Base-by-base conservation (phyloP, 1,140 invertebrate genomes). In the Hycleus cichorii region DNA sequence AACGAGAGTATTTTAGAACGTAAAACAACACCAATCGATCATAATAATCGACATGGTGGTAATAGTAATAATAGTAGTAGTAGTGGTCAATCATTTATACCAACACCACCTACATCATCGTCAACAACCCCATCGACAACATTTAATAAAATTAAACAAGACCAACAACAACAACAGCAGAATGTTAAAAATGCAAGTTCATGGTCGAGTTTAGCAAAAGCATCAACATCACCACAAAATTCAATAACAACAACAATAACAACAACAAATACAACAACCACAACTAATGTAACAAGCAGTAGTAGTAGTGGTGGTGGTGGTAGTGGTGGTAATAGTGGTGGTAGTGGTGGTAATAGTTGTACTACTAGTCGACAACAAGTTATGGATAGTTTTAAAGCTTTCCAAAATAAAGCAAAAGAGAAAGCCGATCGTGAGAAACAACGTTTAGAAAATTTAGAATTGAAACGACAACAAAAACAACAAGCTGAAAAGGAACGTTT, bases 351-450 rank as follows among this genome's bases (percentile, higher is more conserved):
- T 18, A 18, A 18, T 18, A 18, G 77, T 63, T 70, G 78, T 72
- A 68, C 80, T 73, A 72, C 80, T 75, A 71, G 76, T 49, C 79
- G 81, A 64, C 76, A 80, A 72, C 77, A 61, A 75, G 83, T 77
- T 72, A 91, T 83, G 79, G 83, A 85, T 60, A 84, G 81, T 71
- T 85, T 85, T 69, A 82, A 84, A 76, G 86, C 87, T 62, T 98
- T 97, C 74, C 92, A 92, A 71, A 95, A 95, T 71, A 88, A 95
- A 79, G 94, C 94, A 6, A 92, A 93, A 75, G 93, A 97, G 75
- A 95, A 97, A 72, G 86, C 88, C 57, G 91, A 96, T 76, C 82
- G 91, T 74, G 89, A 94, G 80, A 83, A 90, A 70, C 85, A 89
- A 52, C 74, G 94, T 3, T 76, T 86, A 54, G 90, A 94, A 73